A percentile compares a stretch with the other conserved stretches of the same genome.
Evolutionary conservation across 2,797 vertebrate species (phyloP).

Genomic region (Pseudocheirus occidentalis): DNA sequence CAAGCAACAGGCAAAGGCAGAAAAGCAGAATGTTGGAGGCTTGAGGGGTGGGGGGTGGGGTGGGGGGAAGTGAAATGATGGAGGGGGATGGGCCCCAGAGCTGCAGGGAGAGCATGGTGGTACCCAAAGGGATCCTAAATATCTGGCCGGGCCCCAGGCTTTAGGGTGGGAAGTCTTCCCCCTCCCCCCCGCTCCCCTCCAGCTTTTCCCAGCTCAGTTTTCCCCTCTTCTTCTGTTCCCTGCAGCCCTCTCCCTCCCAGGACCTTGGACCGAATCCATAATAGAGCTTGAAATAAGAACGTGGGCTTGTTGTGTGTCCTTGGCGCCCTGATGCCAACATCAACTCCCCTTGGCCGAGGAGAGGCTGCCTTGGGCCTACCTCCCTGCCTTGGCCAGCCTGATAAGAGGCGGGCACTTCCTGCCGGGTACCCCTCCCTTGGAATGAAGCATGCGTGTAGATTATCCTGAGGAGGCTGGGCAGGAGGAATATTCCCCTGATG

Average conservation of each 20-base stretch:
- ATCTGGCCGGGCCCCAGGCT: not conserved
- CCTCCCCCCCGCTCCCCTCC: constrained; percentile 19
- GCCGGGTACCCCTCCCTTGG: constrained; percentile 5
- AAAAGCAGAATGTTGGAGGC: constrained; percentile 51
- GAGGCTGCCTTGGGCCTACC: constrained; percentile 56
- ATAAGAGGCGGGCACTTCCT: constrained; percentile 56
- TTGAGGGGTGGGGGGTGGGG: constrained; percentile 8
- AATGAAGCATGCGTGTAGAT: not conserved
- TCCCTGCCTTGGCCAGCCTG: constrained; percentile 45
- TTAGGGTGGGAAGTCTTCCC: not conserved
- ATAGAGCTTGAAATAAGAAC: constrained; percentile 76
- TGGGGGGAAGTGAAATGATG: constrained; percentile 6
- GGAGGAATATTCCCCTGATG: not conserved
- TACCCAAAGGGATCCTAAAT: constrained; percentile 25
- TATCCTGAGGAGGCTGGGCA: not conserved
- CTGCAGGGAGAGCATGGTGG: constrained; percentile 10
- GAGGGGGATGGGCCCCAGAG: not conserved
- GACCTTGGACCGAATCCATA: constrained; percentile 77
- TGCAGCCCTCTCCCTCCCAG: constrained; percentile 60
- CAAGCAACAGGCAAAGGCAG: constrained; percentile 63
- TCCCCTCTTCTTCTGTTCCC: constrained; percentile 8
- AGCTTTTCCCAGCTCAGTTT: constrained; percentile 5
- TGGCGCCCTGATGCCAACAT: constrained; percentile 66
- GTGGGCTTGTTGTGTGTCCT: constrained; percentile 76
- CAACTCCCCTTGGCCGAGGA: constrained; percentile 65